These are phyloP conservation scores for Eupelmus urozonus DNA, from an alignment of 2,888 invertebrate species.

Conservation along the genomic window DNA sequence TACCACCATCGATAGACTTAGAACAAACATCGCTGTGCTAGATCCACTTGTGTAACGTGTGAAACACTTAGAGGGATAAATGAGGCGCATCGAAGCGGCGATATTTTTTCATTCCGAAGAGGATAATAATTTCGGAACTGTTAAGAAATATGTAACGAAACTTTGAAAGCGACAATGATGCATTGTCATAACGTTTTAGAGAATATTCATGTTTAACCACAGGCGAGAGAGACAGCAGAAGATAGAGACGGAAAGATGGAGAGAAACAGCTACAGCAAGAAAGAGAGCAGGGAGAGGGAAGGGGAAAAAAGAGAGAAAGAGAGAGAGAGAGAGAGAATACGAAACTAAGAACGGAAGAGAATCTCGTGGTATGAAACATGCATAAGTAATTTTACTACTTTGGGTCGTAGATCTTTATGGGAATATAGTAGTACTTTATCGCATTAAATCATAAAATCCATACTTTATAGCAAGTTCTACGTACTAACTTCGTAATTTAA, in stretches of 20 bases:
- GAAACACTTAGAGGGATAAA: too few species aligned
- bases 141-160: neutral
- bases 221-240: too few species aligned
- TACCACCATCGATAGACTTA: too few species aligned
- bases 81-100: too few species aligned
- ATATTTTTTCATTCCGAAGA: too few species aligned
- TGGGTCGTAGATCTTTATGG: neutral
- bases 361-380: neutral
- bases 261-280: too few species aligned
- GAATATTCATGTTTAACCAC: too few species aligned
- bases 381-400: constrained; percentile 22
- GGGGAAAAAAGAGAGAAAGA: too few species aligned
- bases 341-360: neutral
- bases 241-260: too few species aligned
- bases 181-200: constrained; percentile 15
- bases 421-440: neutral
- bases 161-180: constrained; percentile 4
- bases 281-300: too few species aligned
- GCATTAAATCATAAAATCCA: neutral
- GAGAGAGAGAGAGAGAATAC: neutral
- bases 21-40: too few species aligned
- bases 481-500: neutral
- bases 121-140: neutral
- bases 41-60: too few species aligned
- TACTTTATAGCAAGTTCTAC: neutral